A percentile compares a stretch with the other conserved stretches of the same genome.
phyloP scores from a whole-genome alignment of 2,888 invertebrate genomes.

The Neoascia interrupta region DNA sequence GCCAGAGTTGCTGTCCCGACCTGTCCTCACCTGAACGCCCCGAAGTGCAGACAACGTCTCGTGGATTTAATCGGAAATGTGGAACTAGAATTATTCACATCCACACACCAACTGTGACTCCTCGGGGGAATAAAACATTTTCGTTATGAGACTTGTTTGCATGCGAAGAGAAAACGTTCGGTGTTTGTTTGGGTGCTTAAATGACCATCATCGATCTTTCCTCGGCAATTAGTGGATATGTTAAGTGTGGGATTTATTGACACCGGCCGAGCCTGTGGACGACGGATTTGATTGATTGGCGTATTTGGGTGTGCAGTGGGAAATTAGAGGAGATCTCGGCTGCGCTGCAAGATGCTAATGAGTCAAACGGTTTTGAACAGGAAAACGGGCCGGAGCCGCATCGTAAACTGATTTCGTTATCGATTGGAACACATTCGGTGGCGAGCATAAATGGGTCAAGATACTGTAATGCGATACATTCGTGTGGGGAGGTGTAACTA shows the following conservation, averaged over 20 bases:
- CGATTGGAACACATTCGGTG: constrained; percentile 4
- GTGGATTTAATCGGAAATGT: not conserved
- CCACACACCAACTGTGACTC: not conserved
- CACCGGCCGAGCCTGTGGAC: constrained; percentile 21
- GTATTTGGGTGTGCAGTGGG: constrained; percentile 8
- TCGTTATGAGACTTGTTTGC: not conserved
- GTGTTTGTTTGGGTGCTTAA: constrained; percentile 9
- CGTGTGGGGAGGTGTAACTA: no score
- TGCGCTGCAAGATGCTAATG: not conserved
- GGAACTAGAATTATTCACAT: not conserved
- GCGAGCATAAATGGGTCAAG: constrained; percentile 10
- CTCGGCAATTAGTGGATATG: constrained; percentile 38
- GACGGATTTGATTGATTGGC: constrained; percentile 33
- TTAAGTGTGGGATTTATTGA: constrained; percentile 41
- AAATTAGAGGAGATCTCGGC: constrained; percentile 5
- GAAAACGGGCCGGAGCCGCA: not conserved
- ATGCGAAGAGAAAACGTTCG: constrained; percentile 1
- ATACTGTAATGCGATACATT: not conserved
- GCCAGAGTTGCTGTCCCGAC: no score
- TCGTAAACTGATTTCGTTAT: constrained; percentile 7
- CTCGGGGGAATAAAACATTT: not conserved
- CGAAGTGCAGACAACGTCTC: no score
- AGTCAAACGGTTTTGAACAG: not conserved
- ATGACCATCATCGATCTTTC: constrained; percentile 28
- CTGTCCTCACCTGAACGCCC: not conserved